Base-by-base conservation (phyloP, 1,140 invertebrate species). In the Lordiphosa collinella region DNA sequence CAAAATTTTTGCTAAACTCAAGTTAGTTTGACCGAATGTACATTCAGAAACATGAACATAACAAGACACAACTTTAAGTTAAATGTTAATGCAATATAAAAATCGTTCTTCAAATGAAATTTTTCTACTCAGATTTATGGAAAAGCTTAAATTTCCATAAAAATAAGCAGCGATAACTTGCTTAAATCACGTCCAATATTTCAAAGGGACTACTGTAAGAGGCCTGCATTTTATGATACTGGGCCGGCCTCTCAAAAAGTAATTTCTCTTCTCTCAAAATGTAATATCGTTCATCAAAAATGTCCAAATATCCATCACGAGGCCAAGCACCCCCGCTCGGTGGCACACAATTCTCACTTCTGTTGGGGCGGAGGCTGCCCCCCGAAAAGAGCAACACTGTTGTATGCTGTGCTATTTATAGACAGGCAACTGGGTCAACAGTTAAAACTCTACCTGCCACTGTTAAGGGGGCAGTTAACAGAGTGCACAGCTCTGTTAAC, bases 341-440 rank as follows among this genome's bases (percentile, higher is more conserved):
- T 5, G 25, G 7, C 25, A 29, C 2, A 29, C 6, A 29, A 8
- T 29, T 29, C 25, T 29, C 25, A 29, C 25, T 29, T 29, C 25
- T 54, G 50, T 36, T n/a, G 53, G 11, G n/a, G 53, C 25, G 25
- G 18, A 22, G 43, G 43, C 25, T 18, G 32, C 22, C 34, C 31
- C 41, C 53, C 53, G n/a, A 32, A 29, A 29, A 29, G 25, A 29
- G 25, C 25, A 29, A 29, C 25, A 29, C 7, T 8, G 25, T 37
- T 18, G 37, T 32, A 50, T 43, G 47, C 56, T 68, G 49, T 68
- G 63, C 75, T 79, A 70, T 79, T 70, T 82, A 66, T 75, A 79
- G 75, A 44, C 52, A 56, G 38, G 51, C 57, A 80, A 80, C 72
- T 80, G 78, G 76, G 76, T 80, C 76, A 80, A 71, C 48, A 68